Evolutionary conservation across 2,113 vertebrate species (phyloP), one percentile per base, ranked within the genome.

Genomic region (Seriola rivoliana): DNA sequence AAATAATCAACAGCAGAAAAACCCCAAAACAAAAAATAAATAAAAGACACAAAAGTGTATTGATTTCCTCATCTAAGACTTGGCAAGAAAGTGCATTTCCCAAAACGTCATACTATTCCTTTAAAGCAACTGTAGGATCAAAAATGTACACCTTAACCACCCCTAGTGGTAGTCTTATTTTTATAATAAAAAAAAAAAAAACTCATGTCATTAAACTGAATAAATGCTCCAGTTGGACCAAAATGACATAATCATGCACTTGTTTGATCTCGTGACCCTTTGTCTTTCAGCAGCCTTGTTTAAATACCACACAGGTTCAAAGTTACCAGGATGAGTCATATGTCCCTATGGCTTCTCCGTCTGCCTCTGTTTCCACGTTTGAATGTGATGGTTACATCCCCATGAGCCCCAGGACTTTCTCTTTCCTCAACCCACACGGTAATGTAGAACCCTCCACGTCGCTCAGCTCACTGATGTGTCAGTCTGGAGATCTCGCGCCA

Each of bases 351-450:
- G 82, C 90, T 3, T 95, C 95, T 3, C 88, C 95, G 0, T 92
- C 95, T 0, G 59, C 91, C 0, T 78, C 91, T 0, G n/a, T 77
- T 69, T 25, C 93, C 0, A 82, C 93, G 25, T 63, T 65, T 38
- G 95, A 94, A 10, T 87, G 93, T 0, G 97, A 99, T 0, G 97
- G 96, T 23, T 99, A 99, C 94, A 96, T 99, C 82, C 97, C 97
- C 52, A 99, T 99, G 98, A 98, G 95, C 75, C 97, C 97, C 0
- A 72, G 88, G 77, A 92, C 92, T 0, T 86, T 94, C 52, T 85
- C 88, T 0, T 93, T 95, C 11, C 88, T 92, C 48, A 90, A 91
- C 64, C 72, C 93, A 0, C 81, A 91, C 0, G 71, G 85, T 75
- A 94, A 83, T 46, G 83, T 88, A 4, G 96, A 96, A 32, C 93